Evolutionary conservation across 1,140 invertebrate species (phyloP).

Genomic region (Zaprionus inermis): DNA sequence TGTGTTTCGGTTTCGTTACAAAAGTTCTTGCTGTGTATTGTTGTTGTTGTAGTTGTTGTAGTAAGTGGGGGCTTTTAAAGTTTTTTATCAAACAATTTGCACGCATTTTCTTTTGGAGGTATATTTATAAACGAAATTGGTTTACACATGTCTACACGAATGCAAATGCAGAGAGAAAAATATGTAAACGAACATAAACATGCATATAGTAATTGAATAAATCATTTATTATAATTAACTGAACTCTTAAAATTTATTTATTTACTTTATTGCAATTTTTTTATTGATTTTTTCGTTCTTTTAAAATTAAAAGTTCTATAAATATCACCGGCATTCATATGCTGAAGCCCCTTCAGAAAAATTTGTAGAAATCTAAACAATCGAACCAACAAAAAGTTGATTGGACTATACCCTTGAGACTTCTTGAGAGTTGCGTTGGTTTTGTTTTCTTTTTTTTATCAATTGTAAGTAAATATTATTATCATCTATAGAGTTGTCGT

Average conservation of each 20-base stretch:
- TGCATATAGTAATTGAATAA: conserved; percentile 6
- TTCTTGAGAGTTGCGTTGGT: background rate
- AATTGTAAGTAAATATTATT: conserved; percentile 21
- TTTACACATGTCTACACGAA: conserved; percentile 11
- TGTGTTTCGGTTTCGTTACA: conserved; percentile 10
- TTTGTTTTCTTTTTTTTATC: conserved; percentile 17
- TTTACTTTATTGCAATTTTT: too few relatives aligned
- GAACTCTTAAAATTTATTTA: too few relatives aligned
- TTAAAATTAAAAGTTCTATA: background rate
- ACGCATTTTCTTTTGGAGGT: conserved; percentile 35
- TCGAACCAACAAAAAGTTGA: background rate
- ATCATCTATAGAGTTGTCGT: conserved; percentile 20
- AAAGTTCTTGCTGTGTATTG: conserved; percentile 11
- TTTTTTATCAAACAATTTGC: conserved; percentile 42
- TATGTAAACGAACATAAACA: background rate
- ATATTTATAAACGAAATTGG: conserved; percentile 32
- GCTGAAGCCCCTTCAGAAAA: too few relatives aligned
- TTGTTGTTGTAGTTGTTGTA: conserved; percentile 14
- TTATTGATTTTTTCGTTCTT: background rate
- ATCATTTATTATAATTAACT: background rate
- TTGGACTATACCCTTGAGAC: conserved; percentile 12
- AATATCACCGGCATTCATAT: too few relatives aligned
- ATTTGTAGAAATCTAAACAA: background rate
- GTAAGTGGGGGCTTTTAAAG: conserved; percentile 14
- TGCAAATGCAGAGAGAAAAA: background rate